Base-by-base conservation (phyloP, 2,797 vertebrate species). In the Buphagus erythrorhynchus region DNA sequence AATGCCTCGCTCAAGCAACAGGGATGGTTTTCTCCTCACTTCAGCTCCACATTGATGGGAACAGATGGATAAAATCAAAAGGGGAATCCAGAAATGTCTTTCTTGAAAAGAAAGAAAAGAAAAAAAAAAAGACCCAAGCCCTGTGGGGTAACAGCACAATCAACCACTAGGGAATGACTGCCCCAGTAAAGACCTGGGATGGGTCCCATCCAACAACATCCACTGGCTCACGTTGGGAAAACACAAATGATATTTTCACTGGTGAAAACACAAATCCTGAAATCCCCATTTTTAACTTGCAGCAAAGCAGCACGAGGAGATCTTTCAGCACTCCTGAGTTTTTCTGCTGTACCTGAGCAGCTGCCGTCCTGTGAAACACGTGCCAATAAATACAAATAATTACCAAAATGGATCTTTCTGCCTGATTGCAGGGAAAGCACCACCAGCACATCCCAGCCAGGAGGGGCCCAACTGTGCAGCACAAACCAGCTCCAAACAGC, bases 51-150 rank as follows among this genome's bases (percentile, higher is more conserved):
- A 1, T 1, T 77, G 89, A 69, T 0, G 33, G 38, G 45, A 94
- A 94, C 94, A 96, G 96, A 96, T 93, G 92, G 92, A 76, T 66
- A 36, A 91, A 88, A 92, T 69, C 85, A 59, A 91, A 95, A 80
- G 18, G 52, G 81, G 77, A 94, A 91, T 69, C 62, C 82, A 96
- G 85, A 86, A 80, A 86, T 61, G 55, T 74, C 61, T 68, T 67
- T 71, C 35, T 85, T 51, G 28, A 54, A 76, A 61, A 9, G 28
- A 38, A 81, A 80, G 10, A 38, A 81, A 80, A 9, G 11, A 4
- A 3, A 6, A n/a, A 76, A 31, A 35, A 72, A n/a, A 20, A 5
- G 1, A 6, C 0, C 8, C 18, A 54, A 13, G 35, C 4, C 4
- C 28, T 74, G 33, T 61, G 15, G 38, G 29, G 35, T 57, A 58